Evolutionary conservation across 2,797 vertebrate species (phyloP), one percentile per base, ranked within the genome.

Genomic region (Heterohyrax brucei): DNA sequence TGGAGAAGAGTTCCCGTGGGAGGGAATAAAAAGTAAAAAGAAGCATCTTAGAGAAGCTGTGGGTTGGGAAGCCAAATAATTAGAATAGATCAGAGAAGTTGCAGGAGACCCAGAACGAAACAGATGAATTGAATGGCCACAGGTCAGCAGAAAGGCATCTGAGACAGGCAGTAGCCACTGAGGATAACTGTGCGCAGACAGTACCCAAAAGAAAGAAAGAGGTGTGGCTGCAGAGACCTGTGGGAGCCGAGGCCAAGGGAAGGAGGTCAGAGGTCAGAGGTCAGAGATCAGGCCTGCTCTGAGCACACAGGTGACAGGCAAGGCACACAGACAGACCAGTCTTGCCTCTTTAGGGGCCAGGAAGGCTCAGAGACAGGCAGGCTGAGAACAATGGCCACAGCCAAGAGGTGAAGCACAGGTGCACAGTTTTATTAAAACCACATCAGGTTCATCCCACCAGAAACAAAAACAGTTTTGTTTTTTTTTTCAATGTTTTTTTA

Each of bases 61-160:
- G 72, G 44, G 9, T 50, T 86, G 46, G 78, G 80, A 88, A 93
- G 46, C 68, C 56, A 93, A 89, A 89, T 81, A 66, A 87, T 90
- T 78, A 91, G 83, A 96, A 81, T 21, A 93, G 70, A 59, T 53
- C 53, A 82, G 66, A 91, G 79, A 76, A 93, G 24, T 22, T 89
- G 9, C n/a, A 50, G 95, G 80, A 80, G 89, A 89, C 64, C 64
- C 56, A 75, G 50, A 86, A 80, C 87, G 56, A 89, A 79, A 72
- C 33, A 78, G 88, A 64, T 30, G 50, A 80, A 59, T 26, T 53
- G 85, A 61, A 26, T 61, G 83, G 85, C 39, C 44, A 56, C 46
- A 39, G 56, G 72, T 85, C 50, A 85, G 13, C 6, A 46, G 87
- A 79, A 86, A 72, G 46, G 61, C 56, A 50, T 46, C 26, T 59